phyloP scores from a whole-genome alignment of 1,140 invertebrate species.

The Drosophila varians region DNA sequence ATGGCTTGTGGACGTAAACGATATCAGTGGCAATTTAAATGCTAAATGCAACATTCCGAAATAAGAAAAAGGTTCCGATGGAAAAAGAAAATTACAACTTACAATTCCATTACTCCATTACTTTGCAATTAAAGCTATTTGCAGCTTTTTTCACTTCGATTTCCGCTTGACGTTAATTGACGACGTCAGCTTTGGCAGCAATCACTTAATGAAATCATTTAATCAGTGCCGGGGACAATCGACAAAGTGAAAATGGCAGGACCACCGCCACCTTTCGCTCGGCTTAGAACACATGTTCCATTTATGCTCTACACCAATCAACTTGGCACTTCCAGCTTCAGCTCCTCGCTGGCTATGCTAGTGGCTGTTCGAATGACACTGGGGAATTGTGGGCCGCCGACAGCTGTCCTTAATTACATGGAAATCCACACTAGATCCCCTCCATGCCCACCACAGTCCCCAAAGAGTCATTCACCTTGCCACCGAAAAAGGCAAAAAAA shows the following conservation, averaged over 20 bases:
- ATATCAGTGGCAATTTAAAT: neutral
- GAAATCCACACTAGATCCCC: slow-evolving; percentile 54
- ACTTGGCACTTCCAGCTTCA: slow-evolving; percentile 30
- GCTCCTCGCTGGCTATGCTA: neutral
- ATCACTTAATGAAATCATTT: slow-evolving; percentile 59
- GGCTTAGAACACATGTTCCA: slow-evolving; percentile 53
- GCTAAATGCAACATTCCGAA: neutral
- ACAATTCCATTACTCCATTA: no score
- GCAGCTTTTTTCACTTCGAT: slow-evolving; percentile 7
- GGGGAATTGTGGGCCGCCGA: slow-evolving; percentile 52
- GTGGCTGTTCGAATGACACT: slow-evolving; percentile 30
- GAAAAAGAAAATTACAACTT: neutral
- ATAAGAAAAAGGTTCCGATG: neutral
- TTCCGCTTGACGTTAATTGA: slow-evolving; percentile 34
- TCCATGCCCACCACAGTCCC: slow-evolving; percentile 26
- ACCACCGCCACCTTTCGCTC: slow-evolving; percentile 15
- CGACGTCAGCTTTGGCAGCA: slow-evolving; percentile 21
- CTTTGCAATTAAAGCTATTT: slow-evolving; percentile 14
- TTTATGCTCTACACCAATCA: slow-evolving; percentile 65
- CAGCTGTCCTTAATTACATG: slow-evolving; percentile 75
- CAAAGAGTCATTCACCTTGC: slow-evolving; percentile 66
- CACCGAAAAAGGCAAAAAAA: slow-evolving; percentile 28
- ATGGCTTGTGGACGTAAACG: slow-evolving; percentile 11
- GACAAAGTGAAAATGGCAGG: slow-evolving; percentile 24
- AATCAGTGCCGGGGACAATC: slow-evolving; percentile 42